phyloP scores from a whole-genome alignment of 2,113 vertebrate genomes.

The Tetrax tetrax region DNA sequence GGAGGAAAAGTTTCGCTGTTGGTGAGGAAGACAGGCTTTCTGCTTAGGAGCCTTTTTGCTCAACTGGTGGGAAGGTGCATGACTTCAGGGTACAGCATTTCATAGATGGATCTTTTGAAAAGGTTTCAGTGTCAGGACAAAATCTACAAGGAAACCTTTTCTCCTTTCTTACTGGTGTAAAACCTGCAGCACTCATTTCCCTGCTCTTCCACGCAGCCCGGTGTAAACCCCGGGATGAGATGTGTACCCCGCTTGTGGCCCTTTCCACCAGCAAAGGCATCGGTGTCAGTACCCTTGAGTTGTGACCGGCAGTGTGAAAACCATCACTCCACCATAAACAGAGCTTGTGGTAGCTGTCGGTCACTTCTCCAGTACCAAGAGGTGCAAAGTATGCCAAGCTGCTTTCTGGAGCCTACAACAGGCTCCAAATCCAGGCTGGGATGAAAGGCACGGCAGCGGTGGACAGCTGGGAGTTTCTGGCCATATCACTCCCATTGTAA shows the following conservation, averaged over 20 bases:
- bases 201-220: neutral
- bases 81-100: neutral
- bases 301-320: neutral
- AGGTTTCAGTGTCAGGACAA: neutral
- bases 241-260: neutral
- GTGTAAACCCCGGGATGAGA: neutral
- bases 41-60: neutral
- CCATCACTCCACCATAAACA: neutral
- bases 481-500: rapidly evolving
- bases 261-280: neutral
- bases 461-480: neutral
- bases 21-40: neutral
- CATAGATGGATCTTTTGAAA: neutral
- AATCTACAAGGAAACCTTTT: neutral
- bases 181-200: neutral
- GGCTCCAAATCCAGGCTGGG: neutral
- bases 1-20: neutral
- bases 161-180: neutral
- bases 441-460: rapidly evolving
- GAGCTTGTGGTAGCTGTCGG: neutral
- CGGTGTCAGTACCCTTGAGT: neutral
- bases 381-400: neutral
- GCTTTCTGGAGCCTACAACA: neutral
- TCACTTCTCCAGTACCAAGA: neutral
- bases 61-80: neutral